These are phyloP conservation scores for Percopsis omiscomaycus DNA, from an alignment of 2,797 vertebrate genomes.

Conservation along the genomic window DNA sequence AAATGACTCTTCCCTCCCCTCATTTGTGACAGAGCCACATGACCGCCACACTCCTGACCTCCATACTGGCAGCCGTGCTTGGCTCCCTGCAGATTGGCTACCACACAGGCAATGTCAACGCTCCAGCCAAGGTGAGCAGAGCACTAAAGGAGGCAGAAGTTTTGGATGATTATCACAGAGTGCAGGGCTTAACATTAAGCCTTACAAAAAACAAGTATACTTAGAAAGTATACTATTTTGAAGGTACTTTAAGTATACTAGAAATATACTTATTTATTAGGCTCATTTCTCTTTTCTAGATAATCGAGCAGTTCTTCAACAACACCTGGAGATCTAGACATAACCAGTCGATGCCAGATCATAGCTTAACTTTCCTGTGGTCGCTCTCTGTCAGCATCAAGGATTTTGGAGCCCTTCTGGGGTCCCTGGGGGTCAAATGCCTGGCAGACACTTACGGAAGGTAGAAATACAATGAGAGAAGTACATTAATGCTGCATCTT, in stretches of 20 bases:
- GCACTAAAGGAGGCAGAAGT: neutral
- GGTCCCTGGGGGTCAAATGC: slow-evolving; percentile 77
- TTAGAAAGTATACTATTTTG: too few relatives aligned
- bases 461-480: slow-evolving; percentile 33
- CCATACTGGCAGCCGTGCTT: slow-evolving; percentile 76
- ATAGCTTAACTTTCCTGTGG: slow-evolving; percentile 79
- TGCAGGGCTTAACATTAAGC: neutral
- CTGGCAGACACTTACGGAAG: slow-evolving; percentile 78
- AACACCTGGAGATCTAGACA: slow-evolving; percentile 75
- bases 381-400: slow-evolving; percentile 82
- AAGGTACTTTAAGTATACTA: too few relatives aligned
- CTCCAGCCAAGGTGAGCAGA: slow-evolving; percentile 76
- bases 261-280: too few relatives aligned
- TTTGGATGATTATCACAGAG: neutral
- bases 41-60: slow-evolving; percentile 72
- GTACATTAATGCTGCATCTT: too few relatives aligned
- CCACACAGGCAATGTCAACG: slow-evolving; percentile 81
- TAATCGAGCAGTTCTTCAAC: slow-evolving; percentile 82
- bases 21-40: slow-evolving; percentile 63
- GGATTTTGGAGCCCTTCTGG: slow-evolving; percentile 79
- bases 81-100: slow-evolving; percentile 82
- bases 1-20: neutral
- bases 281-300: slow-evolving; percentile 44
- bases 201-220: neutral
- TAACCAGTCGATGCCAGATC: slow-evolving; percentile 75